Base-by-base conservation (phyloP, 2,888 invertebrate species). In the Cryptus armator region DNA sequence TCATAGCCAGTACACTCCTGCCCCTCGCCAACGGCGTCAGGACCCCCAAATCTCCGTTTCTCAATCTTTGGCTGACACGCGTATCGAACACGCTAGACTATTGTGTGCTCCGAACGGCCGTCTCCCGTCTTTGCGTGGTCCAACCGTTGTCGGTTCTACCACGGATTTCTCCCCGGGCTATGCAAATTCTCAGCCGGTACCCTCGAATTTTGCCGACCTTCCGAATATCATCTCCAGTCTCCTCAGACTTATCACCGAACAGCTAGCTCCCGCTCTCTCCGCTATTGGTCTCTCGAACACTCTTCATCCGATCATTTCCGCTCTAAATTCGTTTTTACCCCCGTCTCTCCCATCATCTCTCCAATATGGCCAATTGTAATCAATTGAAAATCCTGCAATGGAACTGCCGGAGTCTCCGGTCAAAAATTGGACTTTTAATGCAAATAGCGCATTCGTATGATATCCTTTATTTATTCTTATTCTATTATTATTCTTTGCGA, bases 401-500 rank as follows among this genome's bases (percentile, higher is more conserved):
- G 53, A 56, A 56, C 2, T 62, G 46, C 9, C 75, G 32, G 16
- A 68, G 68, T 51, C n/a, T 68, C 2, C n/a, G 14, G 14, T 48
- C 29, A 14, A 71, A 71, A 16, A 12, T 64, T 1, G 75, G 64
- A 0, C 75, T 75, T 4, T 48, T 75, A 3, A 32, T 48, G 29
- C 48, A 64, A 3, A 48, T 62, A 5, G 44, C 74, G 0, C 29
- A 44, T 3, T 24, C 24, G 9, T 62, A 62, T 4, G 74, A 74
- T 16, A 19, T 74, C 10, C 12, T 74, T n/a, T n/a, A n/a, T n/a
- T n/a, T n/a, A n/a, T n/a, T n/a, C n/a, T n/a, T n/a, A n/a, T n/a
- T n/a, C n/a, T n/a, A n/a, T n/a, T n/a, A n/a, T n/a, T n/a, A 5
- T 74, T n/a, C 29, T 74, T 1, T 48, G 62, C 14, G 62, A 74